Percentiles rank a stretch among this genome's conserved stretches.
These are phyloP conservation scores for Chaetophractus vellerosus DNA, from an alignment of 2,797 vertebrate species.

Conservation along the genomic window DNA sequence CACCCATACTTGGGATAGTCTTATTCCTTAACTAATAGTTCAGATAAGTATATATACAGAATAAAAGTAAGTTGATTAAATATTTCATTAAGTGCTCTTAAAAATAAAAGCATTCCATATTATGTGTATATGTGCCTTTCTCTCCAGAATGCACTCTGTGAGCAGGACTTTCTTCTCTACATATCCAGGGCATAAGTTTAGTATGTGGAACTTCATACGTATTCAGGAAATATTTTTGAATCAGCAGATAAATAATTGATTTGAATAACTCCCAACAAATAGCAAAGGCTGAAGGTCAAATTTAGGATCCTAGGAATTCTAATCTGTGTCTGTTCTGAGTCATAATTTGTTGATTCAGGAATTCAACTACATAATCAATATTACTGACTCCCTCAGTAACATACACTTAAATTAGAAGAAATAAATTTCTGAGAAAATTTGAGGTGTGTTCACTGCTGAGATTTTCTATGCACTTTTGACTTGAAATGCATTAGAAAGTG, in stretches of 20 bases:
- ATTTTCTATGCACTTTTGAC: background rate
- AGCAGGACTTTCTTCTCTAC: background rate
- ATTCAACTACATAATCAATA: background rate
- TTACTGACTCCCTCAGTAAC: background rate
- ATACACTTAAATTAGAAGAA: background rate
- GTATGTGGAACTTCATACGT: background rate
- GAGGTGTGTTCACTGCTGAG: background rate
- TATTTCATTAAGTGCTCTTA: conserved; percentile 32
- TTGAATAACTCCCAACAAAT: background rate
- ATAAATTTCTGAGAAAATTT: background rate
- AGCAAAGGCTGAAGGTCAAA: background rate
- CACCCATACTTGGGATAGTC: background rate
- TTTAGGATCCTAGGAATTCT: background rate
- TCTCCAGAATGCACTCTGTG: background rate
- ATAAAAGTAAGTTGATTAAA: background rate
- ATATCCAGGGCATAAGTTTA: background rate
- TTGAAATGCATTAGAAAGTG: background rate
- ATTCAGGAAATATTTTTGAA: background rate
- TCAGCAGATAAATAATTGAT: background rate
- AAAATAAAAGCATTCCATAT: background rate
- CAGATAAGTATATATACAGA: background rate
- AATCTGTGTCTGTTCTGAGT: background rate
- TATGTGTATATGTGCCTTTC: background rate
- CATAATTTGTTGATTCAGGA: background rate
- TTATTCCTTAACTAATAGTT: conserved; percentile 1